A percentile compares a stretch with the other conserved stretches of the same genome.
Evolutionary conservation across 1,140 invertebrate genomes (phyloP).

Genomic region (Neodiprion virginianus): DNA sequence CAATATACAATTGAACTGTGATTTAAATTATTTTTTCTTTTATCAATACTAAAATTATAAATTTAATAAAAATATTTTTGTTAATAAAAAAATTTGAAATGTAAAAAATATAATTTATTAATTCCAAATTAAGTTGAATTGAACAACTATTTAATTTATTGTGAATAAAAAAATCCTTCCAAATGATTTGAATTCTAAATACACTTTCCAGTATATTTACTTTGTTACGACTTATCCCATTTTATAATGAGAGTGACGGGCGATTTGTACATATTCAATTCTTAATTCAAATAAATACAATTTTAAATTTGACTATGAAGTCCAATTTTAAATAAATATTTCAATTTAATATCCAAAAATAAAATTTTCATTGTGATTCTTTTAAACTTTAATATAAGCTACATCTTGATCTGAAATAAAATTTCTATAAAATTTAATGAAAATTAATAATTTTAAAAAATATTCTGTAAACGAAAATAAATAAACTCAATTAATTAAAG

Average conservation of each 20-base stretch:
- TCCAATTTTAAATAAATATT: conserved; percentile 57
- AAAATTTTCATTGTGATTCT: conserved; percentile 60
- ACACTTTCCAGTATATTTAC: no score
- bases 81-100: conserved; percentile 31
- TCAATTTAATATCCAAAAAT: conserved; percentile 43
- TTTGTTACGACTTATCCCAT: no score
- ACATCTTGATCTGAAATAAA: no score
- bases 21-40: conserved; percentile 16
- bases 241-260: no score
- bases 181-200: conserved; percentile 64
- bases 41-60: conserved; percentile 56
- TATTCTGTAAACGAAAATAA: no score
- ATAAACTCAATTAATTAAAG: no score
- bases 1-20: no score
- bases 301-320: conserved; percentile 63
- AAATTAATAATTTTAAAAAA: no score
- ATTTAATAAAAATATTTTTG: conserved; percentile 44
- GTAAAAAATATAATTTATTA: conserved; percentile 46
- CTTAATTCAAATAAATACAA: conserved; percentile 33
- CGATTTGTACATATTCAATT: no score
- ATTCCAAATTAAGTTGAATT: conserved; percentile 58
- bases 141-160: conserved; percentile 58
- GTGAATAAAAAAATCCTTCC: conserved; percentile 64
- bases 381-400: conserved; percentile 44
- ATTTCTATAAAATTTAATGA: no score